Evolutionary conservation across 2,888 invertebrate species (phyloP), one percentile per base, ranked within the genome.

Genomic region (Megaustenia siamemsis): DNA sequence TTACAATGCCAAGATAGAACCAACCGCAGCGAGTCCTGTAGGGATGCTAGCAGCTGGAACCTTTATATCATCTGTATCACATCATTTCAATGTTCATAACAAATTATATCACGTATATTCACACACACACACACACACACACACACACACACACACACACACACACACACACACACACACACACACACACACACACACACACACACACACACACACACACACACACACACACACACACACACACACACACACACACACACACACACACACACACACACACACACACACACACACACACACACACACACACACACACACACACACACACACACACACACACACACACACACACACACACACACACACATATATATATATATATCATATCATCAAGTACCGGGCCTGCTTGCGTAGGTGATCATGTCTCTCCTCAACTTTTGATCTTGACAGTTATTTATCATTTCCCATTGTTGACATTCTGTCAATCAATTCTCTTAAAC

Each of bases 71-170:
- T n/a, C n/a, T n/a, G n/a, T n/a, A n/a, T n/a, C n/a, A n/a, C n/a
- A n/a, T n/a, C n/a, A n/a, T n/a, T n/a, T n/a, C n/a, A n/a, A n/a
- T n/a, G n/a, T 75, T 18, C 35, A 45, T 45, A 75, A 45, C 12
- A n/a, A 75, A 15, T n/a, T 75, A 75, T 45, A 75, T 45, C 35
- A 38, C 18, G 18, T 45, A 45, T 75, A 75, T 35, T 18, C 69
- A 40, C 40, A 69, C 69, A 35, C 69, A 40, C 40, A 69, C 35
- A 35, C 69, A 40, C 40, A 69, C 69, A 69, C 69, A 40, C 40
- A 69, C 69, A 69, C 69, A 40, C 40, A 69, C 69, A 69, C 69
- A 40, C 40, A 69, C 69, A 69, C 69, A 18, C 40, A 32, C 69
- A 32, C 69, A 18, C 40, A 32, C 35, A 69, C 69, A 40, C 40